Conservation (phyloP, 1,140 invertebrate genomes). For the Catajapyx aquilonaris region DNA sequence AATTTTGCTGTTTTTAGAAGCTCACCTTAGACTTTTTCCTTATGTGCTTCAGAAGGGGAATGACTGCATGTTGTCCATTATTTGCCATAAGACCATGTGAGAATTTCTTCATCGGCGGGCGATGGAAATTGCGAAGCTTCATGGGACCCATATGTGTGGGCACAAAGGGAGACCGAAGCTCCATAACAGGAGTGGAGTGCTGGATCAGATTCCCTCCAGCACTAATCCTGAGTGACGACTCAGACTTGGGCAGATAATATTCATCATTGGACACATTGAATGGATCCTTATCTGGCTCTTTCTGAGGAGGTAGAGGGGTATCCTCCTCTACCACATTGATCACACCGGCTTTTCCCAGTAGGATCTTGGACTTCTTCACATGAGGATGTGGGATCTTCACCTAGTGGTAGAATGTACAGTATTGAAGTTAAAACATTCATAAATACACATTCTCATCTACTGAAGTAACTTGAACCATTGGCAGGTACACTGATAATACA, state of each 20-base stretch:
- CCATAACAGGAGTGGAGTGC: slow-evolving; percentile 93
- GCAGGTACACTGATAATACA: too few relatives aligned
- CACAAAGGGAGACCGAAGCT: slow-evolving; percentile 81
- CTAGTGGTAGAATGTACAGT: slow-evolving; percentile 11
- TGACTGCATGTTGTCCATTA: slow-evolving; percentile 45
- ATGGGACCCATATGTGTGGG: slow-evolving; percentile 72
- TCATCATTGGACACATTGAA: slow-evolving; percentile 98
- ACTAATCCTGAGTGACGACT: slow-evolving; percentile 50
- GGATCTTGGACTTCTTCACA: slow-evolving; percentile 89
- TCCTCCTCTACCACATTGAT: slow-evolving; percentile 85
- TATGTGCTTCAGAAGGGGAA: slow-evolving; percentile 74
- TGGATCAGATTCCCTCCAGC: slow-evolving; percentile 71
- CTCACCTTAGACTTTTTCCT: slow-evolving; percentile 67
- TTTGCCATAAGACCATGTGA: slow-evolving; percentile 56
- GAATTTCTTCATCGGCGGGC: slow-evolving; percentile 70
- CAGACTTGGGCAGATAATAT: slow-evolving; percentile 78
- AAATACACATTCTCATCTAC: too few relatives aligned
- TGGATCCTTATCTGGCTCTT: slow-evolving; percentile 78
- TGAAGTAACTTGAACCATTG: too few relatives aligned
- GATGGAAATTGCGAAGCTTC: slow-evolving; percentile 80
- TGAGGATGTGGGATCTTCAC: slow-evolving; percentile 85
- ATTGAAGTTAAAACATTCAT: too few relatives aligned
- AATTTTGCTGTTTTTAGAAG: slow-evolving; percentile 3
- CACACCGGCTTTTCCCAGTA: slow-evolving; percentile 87
- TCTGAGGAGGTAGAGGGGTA: slow-evolving; percentile 59